Evolutionary conservation across 2,888 invertebrate genomes (phyloP).

Genomic region (Eristalinus aeneus): DNA sequence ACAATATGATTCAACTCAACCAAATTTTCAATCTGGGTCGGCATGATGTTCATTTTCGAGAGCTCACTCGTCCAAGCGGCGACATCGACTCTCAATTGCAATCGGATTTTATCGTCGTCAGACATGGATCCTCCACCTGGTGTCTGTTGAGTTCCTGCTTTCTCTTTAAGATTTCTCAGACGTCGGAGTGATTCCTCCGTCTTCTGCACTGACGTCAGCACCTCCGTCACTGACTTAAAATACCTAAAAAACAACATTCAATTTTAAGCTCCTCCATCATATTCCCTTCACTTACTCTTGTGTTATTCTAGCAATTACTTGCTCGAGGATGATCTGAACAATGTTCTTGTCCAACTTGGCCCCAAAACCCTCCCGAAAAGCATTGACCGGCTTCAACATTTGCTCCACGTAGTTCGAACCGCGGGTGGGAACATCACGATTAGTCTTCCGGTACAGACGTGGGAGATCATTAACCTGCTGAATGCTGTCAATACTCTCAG

Average conservation of each 20-base stretch:
- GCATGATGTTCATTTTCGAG: constrained; percentile 82
- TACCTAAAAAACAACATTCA: constrained; percentile 81
- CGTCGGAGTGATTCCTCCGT: constrained; percentile 96
- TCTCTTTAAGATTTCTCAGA: constrained; percentile 91
- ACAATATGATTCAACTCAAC: constrained; percentile 84
- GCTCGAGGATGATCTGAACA: constrained; percentile 74
- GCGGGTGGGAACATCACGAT: constrained; percentile 91
- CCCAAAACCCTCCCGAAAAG: constrained; percentile 80
- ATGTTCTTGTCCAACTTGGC: constrained; percentile 76
- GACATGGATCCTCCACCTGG: constrained; percentile 81
- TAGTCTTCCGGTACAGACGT: constrained; percentile 94
- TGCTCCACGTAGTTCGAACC: constrained; percentile 90
- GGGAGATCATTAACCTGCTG: constrained; percentile 96
- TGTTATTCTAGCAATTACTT: constrained; percentile 82
- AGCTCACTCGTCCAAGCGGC: constrained; percentile 86
- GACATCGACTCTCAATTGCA: constrained; percentile 94
- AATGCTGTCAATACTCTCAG: constrained; percentile 85
- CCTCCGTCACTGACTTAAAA: constrained; percentile 89
- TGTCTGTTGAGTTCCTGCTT: constrained; percentile 77
- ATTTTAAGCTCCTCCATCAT: neutral
- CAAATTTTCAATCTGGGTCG: constrained; percentile 83
- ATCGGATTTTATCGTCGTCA: constrained; percentile 96
- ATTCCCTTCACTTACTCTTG: constrained; percentile 81
- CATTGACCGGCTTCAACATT: constrained; percentile 83
- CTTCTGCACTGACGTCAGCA: constrained; percentile 95